Evolutionary conservation across 2,888 invertebrate species (phyloP).

Genomic region (Perdita meconis): DNA sequence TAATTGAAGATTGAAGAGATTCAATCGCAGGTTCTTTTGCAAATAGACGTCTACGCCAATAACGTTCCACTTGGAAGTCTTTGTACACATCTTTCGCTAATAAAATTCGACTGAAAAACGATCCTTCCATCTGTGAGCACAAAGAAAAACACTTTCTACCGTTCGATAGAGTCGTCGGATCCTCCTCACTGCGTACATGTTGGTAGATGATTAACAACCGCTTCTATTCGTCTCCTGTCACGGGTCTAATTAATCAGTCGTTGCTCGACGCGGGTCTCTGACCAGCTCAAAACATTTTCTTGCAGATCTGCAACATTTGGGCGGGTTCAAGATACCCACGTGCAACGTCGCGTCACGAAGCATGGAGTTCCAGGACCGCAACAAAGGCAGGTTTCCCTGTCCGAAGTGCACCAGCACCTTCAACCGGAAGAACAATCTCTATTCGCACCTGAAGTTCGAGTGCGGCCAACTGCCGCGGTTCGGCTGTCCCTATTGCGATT

Average conservation of each 20-base stretch:
- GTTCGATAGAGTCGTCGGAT: neutral
- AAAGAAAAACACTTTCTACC: neutral
- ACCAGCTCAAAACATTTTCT: slow-evolving; percentile 62
- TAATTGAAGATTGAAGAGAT: no score
- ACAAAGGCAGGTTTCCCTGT: slow-evolving; percentile 57
- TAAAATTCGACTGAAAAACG: neutral
- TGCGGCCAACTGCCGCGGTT: slow-evolving; percentile 73
- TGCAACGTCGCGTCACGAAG: slow-evolving; percentile 3
- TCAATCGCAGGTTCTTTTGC: no score
- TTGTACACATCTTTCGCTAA: no score
- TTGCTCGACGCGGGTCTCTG: slow-evolving; percentile 22
- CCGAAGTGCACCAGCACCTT: slow-evolving; percentile 66
- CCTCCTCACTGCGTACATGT: neutral
- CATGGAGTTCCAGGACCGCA: neutral
- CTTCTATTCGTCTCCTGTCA: neutral
- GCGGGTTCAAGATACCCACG: slow-evolving; percentile 55
- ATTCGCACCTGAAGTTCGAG: slow-evolving; percentile 64
- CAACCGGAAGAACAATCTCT: slow-evolving; percentile 71
- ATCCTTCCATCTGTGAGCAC: neutral
- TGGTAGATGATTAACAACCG: slow-evolving; percentile 12
- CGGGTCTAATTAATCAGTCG: neutral
- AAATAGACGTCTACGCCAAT: no score
- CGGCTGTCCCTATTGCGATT: slow-evolving; percentile 76
- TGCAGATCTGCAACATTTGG: slow-evolving; percentile 64
- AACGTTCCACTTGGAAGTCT: no score